Percentiles rank a stretch among this genome's conserved stretches.
Conservation (phyloP, 2,888 invertebrate genomes). For the Ceraclea dissimilis region DNA sequence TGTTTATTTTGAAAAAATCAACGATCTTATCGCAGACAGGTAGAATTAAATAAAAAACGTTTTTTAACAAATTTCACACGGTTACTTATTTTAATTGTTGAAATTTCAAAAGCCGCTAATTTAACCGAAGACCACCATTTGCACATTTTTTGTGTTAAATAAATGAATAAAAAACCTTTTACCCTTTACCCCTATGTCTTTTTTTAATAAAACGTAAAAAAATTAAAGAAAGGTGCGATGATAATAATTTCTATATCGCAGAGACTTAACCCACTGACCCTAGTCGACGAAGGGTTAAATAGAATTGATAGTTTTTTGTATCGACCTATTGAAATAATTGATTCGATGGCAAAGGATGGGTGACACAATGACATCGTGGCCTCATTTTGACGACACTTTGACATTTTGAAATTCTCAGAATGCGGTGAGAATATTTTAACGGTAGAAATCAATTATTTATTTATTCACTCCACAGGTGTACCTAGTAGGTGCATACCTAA, state of each 20-base stretch:
- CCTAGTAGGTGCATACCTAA: too few species aligned
- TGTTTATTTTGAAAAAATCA: neutral
- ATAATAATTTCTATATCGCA: conserved; percentile 3
- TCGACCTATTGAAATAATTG: conserved; percentile 5
- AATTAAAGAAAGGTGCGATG: conserved; percentile 8
- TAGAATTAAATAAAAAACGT: conserved; percentile 1
- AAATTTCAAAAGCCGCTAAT: conserved; percentile 24
- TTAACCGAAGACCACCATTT: conserved; percentile 18
- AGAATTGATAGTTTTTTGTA: conserved; percentile 4
- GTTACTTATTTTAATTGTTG: conserved; percentile 9
- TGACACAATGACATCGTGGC: conserved; percentile 19
- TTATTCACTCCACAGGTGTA: neutral
- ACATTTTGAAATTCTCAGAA: neutral
- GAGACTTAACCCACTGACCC: conserved; percentile 19
- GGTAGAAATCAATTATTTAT: neutral
- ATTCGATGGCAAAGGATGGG: conserved; percentile 10
- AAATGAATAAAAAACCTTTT: conserved; percentile 1
- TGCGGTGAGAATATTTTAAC: conserved; percentile 10
- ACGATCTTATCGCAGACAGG: neutral
- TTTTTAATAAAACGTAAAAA: conserved; percentile 5
- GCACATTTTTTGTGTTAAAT: conserved; percentile 1
- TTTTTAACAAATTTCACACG: conserved; percentile 21
- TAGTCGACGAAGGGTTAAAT: conserved; percentile 9
- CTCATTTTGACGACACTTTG: conserved; percentile 12
- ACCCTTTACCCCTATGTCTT: neutral